These are phyloP conservation scores for Pemphigus obesinymphae DNA, from an alignment of 1,140 invertebrate genomes.

Conservation along the genomic window DNA sequence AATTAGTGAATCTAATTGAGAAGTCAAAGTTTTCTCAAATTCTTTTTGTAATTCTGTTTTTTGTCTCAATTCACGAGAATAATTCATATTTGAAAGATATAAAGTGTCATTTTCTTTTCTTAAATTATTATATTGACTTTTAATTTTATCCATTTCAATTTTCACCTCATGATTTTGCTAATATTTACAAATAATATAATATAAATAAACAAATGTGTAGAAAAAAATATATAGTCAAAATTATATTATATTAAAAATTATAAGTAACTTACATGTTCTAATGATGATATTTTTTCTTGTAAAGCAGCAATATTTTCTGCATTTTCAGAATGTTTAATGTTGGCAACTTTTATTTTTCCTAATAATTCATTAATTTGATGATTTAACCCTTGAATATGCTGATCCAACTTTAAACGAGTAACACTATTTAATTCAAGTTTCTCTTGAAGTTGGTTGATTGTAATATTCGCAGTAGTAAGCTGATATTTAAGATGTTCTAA, in stretches of 20 bases:
- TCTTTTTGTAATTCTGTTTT: slow-evolving; percentile 40
- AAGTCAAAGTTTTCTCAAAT: slow-evolving; percentile 7
- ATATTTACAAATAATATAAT: background rate
- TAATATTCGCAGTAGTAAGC: background rate
- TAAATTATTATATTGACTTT: slow-evolving; percentile 29
- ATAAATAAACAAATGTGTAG: background rate
- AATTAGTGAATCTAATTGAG: slow-evolving; percentile 31
- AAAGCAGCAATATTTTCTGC: background rate
- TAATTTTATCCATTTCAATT: slow-evolving; percentile 22
- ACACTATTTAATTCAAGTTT: slow-evolving; percentile 22
- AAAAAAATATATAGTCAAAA: too few species aligned
- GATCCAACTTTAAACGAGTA: background rate
- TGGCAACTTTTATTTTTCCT: background rate
- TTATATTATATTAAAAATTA: background rate
- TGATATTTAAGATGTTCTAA: background rate
- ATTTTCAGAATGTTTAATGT: slow-evolving; percentile 2
- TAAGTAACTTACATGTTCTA: slow-evolving; percentile 7
- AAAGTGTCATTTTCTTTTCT: slow-evolving; percentile 32
- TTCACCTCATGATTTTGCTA: slow-evolving; percentile 11
- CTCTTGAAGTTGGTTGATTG: background rate
- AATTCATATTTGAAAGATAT: slow-evolving; percentile 34
- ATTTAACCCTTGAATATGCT: slow-evolving; percentile 32
- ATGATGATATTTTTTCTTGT: background rate
- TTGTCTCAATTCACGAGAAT: slow-evolving; percentile 38
- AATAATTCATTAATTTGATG: slow-evolving; percentile 21